phyloP scores from a whole-genome alignment of 1,140 invertebrate genomes.

The Calycopis cecrops region DNA sequence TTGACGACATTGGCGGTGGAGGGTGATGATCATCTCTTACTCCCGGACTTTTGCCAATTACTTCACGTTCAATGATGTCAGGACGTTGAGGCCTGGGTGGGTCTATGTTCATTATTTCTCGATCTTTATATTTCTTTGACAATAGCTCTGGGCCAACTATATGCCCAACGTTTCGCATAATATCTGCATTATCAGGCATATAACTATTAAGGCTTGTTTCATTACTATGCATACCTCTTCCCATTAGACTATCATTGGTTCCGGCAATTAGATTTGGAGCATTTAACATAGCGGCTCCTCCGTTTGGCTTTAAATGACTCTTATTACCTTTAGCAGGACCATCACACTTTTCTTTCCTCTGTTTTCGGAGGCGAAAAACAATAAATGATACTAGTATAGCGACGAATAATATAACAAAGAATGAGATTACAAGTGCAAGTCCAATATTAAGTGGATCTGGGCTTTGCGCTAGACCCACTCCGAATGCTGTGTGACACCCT shows the following conservation, averaged over 20 bases:
- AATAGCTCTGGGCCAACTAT: conserved; percentile 86
- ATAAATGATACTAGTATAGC: conserved; percentile 93
- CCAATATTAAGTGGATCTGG: conserved; percentile 93
- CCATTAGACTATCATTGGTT: conserved; percentile 76
- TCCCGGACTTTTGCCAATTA: conserved; percentile 86
- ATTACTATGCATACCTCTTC: conserved; percentile 73
- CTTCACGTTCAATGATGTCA: conserved; percentile 94
- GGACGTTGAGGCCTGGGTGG: conserved; percentile 86
- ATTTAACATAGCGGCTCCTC: conserved; percentile 73
- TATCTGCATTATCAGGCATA: conserved; percentile 80
- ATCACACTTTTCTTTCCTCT: conserved; percentile 87
- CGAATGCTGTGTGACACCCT: conserved; percentile 83
- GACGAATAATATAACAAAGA: conserved; percentile 92
- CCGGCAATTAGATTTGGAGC: conserved; percentile 75
- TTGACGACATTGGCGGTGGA: conserved; percentile 79
- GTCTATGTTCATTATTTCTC: conserved; percentile 82
- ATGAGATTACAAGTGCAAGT: conserved; percentile 94
- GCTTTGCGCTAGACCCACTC: conserved; percentile 83
- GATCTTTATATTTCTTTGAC: conserved; percentile 91
- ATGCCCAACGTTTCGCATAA: conserved; percentile 81
- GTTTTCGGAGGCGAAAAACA: conserved; percentile 89
- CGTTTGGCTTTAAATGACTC: conserved; percentile 80
- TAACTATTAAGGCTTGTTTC: conserved; percentile 77
- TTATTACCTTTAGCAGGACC: conserved; percentile 74
- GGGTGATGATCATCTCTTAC: conserved; percentile 86